These are phyloP conservation scores for Hirtodrosophila histrioides DNA, from an alignment of 2,888 invertebrate species.

Conservation along the genomic window DNA sequence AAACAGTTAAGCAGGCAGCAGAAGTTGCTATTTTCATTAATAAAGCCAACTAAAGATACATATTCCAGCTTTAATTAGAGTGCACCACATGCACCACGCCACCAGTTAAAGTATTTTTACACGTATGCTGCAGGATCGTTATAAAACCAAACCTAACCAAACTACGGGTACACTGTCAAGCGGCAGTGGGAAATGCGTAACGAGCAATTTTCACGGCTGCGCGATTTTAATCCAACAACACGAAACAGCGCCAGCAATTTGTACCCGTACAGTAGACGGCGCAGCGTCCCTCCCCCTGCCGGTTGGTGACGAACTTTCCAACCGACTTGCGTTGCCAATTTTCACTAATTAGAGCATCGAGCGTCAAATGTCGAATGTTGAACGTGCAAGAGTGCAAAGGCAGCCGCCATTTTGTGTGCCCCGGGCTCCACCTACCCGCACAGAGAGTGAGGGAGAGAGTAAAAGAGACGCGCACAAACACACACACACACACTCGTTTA, in stretches of 20 bases:
- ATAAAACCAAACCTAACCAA: conserved; percentile 28
- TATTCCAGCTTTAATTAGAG: conserved; percentile 32
- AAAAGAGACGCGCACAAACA: conserved; percentile 10
- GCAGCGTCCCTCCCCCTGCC: background rate
- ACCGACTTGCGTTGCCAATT: conserved; percentile 77
- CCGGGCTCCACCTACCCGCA: conserved; percentile 38
- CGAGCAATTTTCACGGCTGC: conserved; percentile 75
- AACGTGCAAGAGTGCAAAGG: conserved; percentile 44
- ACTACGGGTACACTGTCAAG: conserved; percentile 1
- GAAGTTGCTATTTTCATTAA: too few species aligned
- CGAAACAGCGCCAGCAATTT: conserved; percentile 39
- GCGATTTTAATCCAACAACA: conserved; percentile 79
- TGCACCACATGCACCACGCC: background rate
- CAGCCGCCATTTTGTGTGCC: conserved; percentile 72
- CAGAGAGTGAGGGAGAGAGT: background rate
- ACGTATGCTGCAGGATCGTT: conserved; percentile 12
- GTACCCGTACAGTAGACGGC: background rate
- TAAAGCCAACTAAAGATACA: too few species aligned
- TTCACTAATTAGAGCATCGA: conserved; percentile 72
- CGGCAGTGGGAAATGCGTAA: conserved; percentile 47
- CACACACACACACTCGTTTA: conserved; percentile 6
- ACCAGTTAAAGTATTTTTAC: conserved; percentile 32
- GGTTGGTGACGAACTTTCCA: conserved; percentile 71
- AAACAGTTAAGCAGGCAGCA: too few species aligned
- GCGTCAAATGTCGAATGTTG: conserved; percentile 5